Conservation (phyloP, 1,140 invertebrate species). For the Maconellicoccus hirsutus region DNA sequence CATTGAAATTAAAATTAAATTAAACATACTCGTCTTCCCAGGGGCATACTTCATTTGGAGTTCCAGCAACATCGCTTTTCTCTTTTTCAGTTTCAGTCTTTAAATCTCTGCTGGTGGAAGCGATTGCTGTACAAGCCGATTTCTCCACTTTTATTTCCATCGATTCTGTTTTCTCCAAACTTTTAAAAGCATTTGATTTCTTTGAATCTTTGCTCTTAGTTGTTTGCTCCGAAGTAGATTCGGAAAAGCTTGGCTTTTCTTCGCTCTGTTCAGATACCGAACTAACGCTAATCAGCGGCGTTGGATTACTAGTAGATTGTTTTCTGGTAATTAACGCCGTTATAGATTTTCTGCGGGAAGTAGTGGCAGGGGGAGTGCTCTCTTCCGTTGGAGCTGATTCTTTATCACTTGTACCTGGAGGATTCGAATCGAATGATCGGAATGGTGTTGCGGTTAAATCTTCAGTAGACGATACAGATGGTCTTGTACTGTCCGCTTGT, state of each 20-base stretch:
- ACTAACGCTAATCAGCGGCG: conserved; percentile 59
- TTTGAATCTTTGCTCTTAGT: conserved; percentile 27
- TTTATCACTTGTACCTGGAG: conserved; percentile 37
- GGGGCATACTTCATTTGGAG: conserved; percentile 67
- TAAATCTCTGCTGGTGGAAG: conserved; percentile 31
- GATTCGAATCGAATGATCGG: conserved; percentile 31
- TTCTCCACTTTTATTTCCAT: conserved; percentile 15
- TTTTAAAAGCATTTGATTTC: conserved; percentile 13
- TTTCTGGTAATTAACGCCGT: conserved; percentile 24
- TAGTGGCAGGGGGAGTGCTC: neutral
- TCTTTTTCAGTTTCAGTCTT: conserved; percentile 15
- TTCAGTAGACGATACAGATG: conserved; percentile 28
- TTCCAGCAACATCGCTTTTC: conserved; percentile 33
- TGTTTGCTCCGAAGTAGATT: conserved; percentile 26
- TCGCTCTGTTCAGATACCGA: conserved; percentile 49
- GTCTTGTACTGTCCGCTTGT: conserved; percentile 25
- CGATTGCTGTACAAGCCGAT: conserved; percentile 25
- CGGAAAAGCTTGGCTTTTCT: conserved; percentile 21
- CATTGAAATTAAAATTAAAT: neutral
- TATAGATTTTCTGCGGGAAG: conserved; percentile 24
- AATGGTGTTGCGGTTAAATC: conserved; percentile 30
- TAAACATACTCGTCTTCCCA: conserved; percentile 80
- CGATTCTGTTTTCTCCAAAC: conserved; percentile 31
- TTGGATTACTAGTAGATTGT: conserved; percentile 33
- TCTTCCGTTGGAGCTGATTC: conserved; percentile 24